A percentile compares a stretch with the other conserved stretches of the same genome.
Conservation (phyloP, 2,888 invertebrate genomes). For the Penaeus monodon region DNA sequence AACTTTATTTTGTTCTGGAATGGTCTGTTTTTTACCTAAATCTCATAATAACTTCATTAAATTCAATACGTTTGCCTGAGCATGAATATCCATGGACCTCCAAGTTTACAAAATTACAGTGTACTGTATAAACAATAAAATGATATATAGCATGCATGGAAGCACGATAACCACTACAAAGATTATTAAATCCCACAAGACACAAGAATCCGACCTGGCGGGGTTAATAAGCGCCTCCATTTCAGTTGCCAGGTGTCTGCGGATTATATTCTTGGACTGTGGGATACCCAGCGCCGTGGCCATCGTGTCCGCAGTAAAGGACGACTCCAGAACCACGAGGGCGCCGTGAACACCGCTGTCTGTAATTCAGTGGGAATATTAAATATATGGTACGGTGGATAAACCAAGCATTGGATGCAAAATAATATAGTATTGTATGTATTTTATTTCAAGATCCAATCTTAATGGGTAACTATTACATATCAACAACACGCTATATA, state of each 20-base stretch:
- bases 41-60: too few relatives aligned
- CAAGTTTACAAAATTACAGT: background rate
- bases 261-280: conserved; percentile 91
- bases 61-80: too few relatives aligned
- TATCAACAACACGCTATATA: too few relatives aligned
- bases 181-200: background rate
- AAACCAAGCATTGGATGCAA: background rate
- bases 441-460: too few relatives aligned
- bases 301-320: conserved; percentile 94
- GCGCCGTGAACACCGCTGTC: conserved; percentile 97
- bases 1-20: too few relatives aligned
- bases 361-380: conserved; percentile 69
- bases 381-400: background rate
- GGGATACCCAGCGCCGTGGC: conserved; percentile 90
- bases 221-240: conserved; percentile 91
- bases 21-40: too few relatives aligned
- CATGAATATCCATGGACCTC: too few relatives aligned
- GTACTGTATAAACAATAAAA: background rate
- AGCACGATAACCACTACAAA: too few relatives aligned
- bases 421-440: too few relatives aligned
- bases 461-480: too few relatives aligned
- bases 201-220: conserved; percentile 79
- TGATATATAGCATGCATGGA: background rate
- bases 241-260: conserved; percentile 90
- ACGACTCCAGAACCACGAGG: conserved; percentile 90